A percentile compares a stretch with the other conserved stretches of the same genome.
phyloP scores from a whole-genome alignment of 1,140 invertebrate genomes.

The Megathymus violae region DNA sequence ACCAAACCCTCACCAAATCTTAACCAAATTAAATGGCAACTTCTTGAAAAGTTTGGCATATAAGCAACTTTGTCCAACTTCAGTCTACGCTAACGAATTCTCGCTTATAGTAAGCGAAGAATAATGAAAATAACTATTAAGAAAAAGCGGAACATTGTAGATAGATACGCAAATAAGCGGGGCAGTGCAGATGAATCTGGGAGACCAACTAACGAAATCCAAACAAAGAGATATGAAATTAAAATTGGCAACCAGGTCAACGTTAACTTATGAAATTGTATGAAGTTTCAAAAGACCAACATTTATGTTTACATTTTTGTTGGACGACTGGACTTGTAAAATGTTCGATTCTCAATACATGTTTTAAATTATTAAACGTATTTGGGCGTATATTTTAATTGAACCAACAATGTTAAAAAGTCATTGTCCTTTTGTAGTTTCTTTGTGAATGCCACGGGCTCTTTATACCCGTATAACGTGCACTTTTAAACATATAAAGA shows the following conservation, averaged over 20 bases:
- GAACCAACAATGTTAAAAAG: no score
- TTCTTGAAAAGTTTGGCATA: no score
- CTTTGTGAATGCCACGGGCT: no score
- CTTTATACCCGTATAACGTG: no score
- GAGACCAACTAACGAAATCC: conserved; percentile 22
- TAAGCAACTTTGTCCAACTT: background rate
- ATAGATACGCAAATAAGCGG: conserved; percentile 11
- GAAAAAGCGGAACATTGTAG: conserved; percentile 6
- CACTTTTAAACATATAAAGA: no score
- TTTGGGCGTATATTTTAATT: no score
- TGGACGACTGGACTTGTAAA: background rate
- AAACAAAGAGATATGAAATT: conserved; percentile 28
- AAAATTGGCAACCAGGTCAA: conserved; percentile 31
- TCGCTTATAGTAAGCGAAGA: background rate
- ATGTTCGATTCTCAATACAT: background rate
- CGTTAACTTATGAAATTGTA: conserved; percentile 29
- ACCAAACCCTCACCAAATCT: no score
- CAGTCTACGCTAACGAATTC: background rate
- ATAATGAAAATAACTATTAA: conserved; percentile 11
- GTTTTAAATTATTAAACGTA: no score
- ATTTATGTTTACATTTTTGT: conserved; percentile 8
- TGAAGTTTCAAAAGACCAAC: conserved; percentile 15
- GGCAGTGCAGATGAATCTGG: conserved; percentile 14
- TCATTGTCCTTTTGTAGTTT: no score
- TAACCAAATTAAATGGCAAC: no score